Conservation (phyloP, 2,113 vertebrate genomes). For the Falcunculus frontatus region DNA sequence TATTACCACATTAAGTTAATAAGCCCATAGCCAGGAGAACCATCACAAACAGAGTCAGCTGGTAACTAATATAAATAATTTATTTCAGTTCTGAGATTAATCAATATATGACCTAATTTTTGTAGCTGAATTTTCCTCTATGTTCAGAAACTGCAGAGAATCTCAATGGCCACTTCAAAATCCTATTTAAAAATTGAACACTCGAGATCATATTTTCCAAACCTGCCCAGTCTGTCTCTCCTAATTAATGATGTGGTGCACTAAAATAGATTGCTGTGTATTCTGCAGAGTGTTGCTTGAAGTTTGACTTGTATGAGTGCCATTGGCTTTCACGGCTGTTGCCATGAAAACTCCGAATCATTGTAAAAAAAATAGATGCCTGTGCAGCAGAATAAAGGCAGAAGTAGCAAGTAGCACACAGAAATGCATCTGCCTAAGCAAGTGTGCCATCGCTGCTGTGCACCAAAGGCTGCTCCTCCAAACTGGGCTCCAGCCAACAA, state of each 20-base stretch:
- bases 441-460: neutral
- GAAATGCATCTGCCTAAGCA: neutral
- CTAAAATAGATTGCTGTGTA: conserved; percentile 21
- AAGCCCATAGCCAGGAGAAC: neutral
- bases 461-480: neutral
- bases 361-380: neutral
- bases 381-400: neutral
- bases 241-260: conserved; percentile 43
- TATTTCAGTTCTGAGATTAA: conserved; percentile 11
- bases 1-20: conserved; percentile 7
- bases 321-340: conserved; percentile 16
- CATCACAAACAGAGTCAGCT: neutral
- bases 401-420: neutral
- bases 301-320: conserved; percentile 41
- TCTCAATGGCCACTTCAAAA: neutral
- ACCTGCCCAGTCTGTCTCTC: conserved; percentile 23
- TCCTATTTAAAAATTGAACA: conserved; percentile 15
- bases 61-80: conserved; percentile 18
- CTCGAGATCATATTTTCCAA: conserved; percentile 46
- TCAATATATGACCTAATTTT: conserved; percentile 11
- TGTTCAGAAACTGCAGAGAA: neutral
- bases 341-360: conserved; percentile 31
- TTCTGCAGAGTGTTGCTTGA: conserved; percentile 46
- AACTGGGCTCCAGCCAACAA: neutral
- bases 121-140: neutral